Conservation (phyloP, 2,888 invertebrate genomes). For the Seira musarum region DNA sequence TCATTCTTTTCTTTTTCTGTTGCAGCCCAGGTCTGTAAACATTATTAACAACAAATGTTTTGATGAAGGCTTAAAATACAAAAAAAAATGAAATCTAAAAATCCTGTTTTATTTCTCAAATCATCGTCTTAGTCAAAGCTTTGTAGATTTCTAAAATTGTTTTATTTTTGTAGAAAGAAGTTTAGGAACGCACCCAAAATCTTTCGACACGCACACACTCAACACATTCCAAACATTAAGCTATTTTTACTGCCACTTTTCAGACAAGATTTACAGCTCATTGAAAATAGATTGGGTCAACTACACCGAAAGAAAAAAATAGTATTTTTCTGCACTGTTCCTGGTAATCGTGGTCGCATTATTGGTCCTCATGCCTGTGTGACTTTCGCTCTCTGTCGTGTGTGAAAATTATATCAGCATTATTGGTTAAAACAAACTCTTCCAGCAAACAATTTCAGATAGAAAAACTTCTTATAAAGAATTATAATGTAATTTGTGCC, state of each 20-base stretch:
- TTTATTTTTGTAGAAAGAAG: neutral
- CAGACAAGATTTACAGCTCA: slow-evolving; percentile 61
- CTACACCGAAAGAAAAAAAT: neutral
- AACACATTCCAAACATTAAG: neutral
- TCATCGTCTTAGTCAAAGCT: too few relatives aligned
- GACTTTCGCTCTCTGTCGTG: neutral
- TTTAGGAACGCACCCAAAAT: neutral
- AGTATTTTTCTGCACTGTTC: too few relatives aligned
- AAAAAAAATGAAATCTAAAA: slow-evolving; percentile 12
- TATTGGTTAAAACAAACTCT: neutral
- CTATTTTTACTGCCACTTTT: too few relatives aligned
- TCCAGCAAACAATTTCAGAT: neutral
- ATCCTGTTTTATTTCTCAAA: too few relatives aligned
- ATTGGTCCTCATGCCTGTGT: neutral
- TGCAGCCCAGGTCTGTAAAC: slow-evolving; percentile 55
- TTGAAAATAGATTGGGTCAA: slow-evolving; percentile 59
- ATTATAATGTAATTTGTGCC: slow-evolving; percentile 55
- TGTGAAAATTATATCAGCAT: neutral
- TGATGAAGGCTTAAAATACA: too few relatives aligned
- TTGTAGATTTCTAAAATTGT: neutral
- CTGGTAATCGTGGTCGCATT: too few relatives aligned
- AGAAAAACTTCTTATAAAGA: neutral
- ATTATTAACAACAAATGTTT: slow-evolving; percentile 1
- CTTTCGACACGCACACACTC: neutral
- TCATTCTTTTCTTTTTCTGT: slow-evolving; percentile 56